phyloP scores from a whole-genome alignment of 1,140 invertebrate genomes.

The Oreohelix idahoensis region DNA sequence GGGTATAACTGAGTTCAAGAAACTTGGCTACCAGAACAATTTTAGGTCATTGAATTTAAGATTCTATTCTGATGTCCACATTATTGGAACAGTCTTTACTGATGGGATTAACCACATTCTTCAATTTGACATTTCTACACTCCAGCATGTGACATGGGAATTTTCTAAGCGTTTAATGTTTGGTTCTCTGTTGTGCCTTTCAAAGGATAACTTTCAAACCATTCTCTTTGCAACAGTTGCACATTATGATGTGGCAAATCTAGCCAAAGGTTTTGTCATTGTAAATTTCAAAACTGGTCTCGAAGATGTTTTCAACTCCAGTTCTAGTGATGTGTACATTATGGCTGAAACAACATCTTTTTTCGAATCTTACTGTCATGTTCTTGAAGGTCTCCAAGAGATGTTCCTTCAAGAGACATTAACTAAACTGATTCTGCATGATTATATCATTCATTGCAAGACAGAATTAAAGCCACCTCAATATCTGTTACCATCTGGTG shows the following conservation, averaged over 20 bases:
- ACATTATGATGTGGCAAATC: slow-evolving; percentile 73
- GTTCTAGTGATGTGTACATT: slow-evolving; percentile 37
- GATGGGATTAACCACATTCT: slow-evolving; percentile 49
- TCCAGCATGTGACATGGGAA: slow-evolving; percentile 65
- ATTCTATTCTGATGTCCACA: slow-evolving; percentile 52
- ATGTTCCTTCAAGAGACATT: slow-evolving; percentile 41
- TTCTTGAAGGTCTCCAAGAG: slow-evolving; percentile 71
- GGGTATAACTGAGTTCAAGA: slow-evolving; percentile 65
- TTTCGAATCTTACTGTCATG: slow-evolving; percentile 75
- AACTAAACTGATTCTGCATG: slow-evolving; percentile 65
- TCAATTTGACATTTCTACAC: slow-evolving; percentile 55
- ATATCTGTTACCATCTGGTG: slow-evolving; percentile 48
- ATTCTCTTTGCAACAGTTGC: slow-evolving; percentile 81
- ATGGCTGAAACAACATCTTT: slow-evolving; percentile 75
- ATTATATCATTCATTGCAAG: slow-evolving; percentile 61
- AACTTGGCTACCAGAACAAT: neutral
- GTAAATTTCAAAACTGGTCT: slow-evolving; percentile 66
- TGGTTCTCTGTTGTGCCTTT: slow-evolving; percentile 83
- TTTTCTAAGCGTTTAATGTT: slow-evolving; percentile 78
- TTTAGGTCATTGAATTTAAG: neutral
- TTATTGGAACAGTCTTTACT: slow-evolving; percentile 45
- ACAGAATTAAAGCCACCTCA: neutral
- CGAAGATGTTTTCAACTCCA: slow-evolving; percentile 1
- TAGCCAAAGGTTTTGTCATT: slow-evolving; percentile 47
- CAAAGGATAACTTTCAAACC: slow-evolving; percentile 79